These are phyloP conservation scores for Nematostella vectensis DNA, from an alignment of 92 coral and sea anemone species.

Conservation along the genomic window DNA sequence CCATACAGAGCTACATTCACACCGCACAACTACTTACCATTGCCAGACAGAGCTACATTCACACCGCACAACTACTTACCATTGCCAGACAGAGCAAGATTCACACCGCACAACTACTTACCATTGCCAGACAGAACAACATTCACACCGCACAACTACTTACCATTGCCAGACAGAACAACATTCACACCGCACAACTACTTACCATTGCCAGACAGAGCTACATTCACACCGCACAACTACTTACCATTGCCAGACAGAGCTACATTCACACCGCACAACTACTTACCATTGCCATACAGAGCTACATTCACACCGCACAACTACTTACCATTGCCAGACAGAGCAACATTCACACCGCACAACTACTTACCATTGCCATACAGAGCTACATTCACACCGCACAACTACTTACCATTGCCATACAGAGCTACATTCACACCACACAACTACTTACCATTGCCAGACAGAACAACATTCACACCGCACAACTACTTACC, in stretches of 20 bases:
- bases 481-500: slow-evolving; percentile 3
- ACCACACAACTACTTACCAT: slow-evolving; percentile 82
- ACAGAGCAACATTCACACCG: slow-evolving; percentile 64
- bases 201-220: slow-evolving; percentile 33
- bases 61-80: slow-evolving; percentile 85
- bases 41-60: slow-evolving; percentile 45
- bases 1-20: slow-evolving; percentile 27
- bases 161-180: slow-evolving; percentile 54
- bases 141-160: slow-evolving; percentile 87
- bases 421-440: slow-evolving; percentile 58
- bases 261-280: background rate
- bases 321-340: slow-evolving; percentile 78
- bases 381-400: background rate
- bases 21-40: slow-evolving; percentile 8
- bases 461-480: slow-evolving; percentile 32
- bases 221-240: slow-evolving; percentile 82
- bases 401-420: slow-evolving; percentile 11
- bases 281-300: slow-evolving; percentile 17
- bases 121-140: slow-evolving; percentile 42
- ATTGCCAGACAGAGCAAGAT: slow-evolving; percentile 41
- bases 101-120: background rate
- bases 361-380: no score
- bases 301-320: slow-evolving; percentile 81
- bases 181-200: background rate
- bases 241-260: slow-evolving; percentile 78